phyloP scores from a whole-genome alignment of 2,113 vertebrate species.

The Mesoclemmys tuberculata region DNA sequence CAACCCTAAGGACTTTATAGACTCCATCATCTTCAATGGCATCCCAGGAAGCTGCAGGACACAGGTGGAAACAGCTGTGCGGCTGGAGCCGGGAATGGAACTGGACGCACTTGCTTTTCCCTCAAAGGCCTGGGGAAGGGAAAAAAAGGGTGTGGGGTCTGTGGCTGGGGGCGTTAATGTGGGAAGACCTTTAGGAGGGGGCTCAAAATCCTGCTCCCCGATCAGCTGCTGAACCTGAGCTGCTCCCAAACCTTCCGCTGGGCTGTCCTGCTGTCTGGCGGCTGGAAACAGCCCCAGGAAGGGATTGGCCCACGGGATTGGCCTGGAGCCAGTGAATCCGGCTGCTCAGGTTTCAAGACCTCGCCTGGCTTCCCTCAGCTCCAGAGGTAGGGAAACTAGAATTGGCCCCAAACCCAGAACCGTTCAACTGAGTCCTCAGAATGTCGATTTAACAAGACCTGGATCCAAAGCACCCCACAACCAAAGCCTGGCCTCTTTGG shows the following conservation, averaged over 20 bases:
- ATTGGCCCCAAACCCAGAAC: neutral
- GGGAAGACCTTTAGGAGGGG: neutral
- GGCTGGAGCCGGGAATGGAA: neutral
- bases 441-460: neutral
- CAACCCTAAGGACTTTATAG: too few relatives aligned
- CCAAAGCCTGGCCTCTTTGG: neutral
- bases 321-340: neutral
- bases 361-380: neutral
- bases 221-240: neutral
- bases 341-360: neutral
- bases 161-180: neutral
- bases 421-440: neutral
- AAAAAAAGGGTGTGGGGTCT: neutral
- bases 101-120: neutral
- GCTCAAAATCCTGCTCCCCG: neutral
- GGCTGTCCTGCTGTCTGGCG: neutral
- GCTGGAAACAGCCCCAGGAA: neutral
- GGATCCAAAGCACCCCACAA: neutral
- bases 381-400: neutral
- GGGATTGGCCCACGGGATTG: neutral
- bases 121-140: neutral
- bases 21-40: neutral
- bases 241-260: neutral
- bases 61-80: too few relatives aligned
- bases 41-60: neutral